These are phyloP conservation scores for Cybosia mesomella DNA, from an alignment of 2,888 invertebrate species.

Conservation along the genomic window DNA sequence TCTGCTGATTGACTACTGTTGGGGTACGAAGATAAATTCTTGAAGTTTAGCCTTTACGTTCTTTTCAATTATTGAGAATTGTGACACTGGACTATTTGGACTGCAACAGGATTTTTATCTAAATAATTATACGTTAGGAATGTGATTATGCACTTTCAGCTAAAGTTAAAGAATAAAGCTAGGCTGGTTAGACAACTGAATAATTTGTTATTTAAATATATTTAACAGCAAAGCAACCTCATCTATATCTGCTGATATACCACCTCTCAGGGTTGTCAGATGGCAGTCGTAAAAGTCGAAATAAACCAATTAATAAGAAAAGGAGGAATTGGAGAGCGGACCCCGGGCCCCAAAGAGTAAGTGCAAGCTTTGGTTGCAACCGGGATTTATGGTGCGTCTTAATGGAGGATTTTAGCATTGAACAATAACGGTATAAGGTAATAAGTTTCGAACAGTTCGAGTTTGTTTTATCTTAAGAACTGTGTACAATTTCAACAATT, in stretches of 20 bases:
- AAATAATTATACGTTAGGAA: background rate
- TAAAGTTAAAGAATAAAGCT: background rate
- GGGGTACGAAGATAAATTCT: no score
- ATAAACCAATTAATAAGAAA: background rate
- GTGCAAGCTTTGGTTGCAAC: background rate
- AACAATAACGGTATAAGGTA: background rate
- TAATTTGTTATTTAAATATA: no score
- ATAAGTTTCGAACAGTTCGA: background rate
- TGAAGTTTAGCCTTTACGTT: no score
- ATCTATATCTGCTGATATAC: no score
- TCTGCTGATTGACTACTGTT: no score
- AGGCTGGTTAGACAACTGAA: background rate
- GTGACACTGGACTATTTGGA: background rate
- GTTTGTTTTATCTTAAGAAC: background rate
- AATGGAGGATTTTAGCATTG: background rate
- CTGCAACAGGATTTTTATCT: background rate
- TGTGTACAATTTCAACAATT: background rate
- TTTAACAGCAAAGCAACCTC: no score
- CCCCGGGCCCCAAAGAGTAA: background rate
- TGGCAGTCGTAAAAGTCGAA: background rate
- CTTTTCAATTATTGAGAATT: background rate
- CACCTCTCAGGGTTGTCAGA: no score
- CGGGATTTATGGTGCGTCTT: background rate
- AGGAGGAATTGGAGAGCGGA: background rate
- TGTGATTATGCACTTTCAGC: background rate